Conservation (phyloP, 2,113 vertebrate species). For the Regulus satrapa region DNA sequence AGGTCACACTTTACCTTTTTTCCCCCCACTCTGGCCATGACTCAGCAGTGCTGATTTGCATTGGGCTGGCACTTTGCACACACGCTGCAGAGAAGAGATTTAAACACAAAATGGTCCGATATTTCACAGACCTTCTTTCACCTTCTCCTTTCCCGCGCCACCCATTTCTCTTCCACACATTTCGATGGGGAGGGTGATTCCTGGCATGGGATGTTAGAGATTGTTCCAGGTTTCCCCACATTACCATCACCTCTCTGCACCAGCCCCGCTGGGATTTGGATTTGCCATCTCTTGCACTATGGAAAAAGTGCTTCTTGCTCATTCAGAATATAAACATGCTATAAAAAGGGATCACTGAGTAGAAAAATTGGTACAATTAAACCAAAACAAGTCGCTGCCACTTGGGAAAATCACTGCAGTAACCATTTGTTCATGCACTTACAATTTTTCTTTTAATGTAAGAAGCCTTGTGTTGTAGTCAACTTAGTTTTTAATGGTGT, state of each 20-base stretch:
- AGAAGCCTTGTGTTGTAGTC: neutral
- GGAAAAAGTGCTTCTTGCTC: neutral
- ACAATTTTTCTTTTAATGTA: neutral
- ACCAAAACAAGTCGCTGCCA: neutral
- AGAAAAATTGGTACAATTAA: neutral
- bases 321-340: accelerated
- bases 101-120: neutral
- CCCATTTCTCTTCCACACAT: neutral
- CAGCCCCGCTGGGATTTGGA: neutral
- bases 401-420: neutral
- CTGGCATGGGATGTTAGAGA: neutral
- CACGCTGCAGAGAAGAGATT: neutral
- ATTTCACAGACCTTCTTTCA: neutral
- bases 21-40: neutral
- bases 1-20: neutral
- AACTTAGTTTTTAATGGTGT: neutral
- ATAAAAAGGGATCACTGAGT: neutral
- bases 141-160: neutral
- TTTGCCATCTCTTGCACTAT: neutral
- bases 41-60: neutral
- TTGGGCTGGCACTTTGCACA: neutral
- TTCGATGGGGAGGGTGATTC: neutral
- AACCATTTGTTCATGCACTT: neutral
- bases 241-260: neutral
- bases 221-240: neutral